These are phyloP conservation scores for Sarcophaga subvicina DNA, from an alignment of 2,888 invertebrate genomes.

Conservation along the genomic window DNA sequence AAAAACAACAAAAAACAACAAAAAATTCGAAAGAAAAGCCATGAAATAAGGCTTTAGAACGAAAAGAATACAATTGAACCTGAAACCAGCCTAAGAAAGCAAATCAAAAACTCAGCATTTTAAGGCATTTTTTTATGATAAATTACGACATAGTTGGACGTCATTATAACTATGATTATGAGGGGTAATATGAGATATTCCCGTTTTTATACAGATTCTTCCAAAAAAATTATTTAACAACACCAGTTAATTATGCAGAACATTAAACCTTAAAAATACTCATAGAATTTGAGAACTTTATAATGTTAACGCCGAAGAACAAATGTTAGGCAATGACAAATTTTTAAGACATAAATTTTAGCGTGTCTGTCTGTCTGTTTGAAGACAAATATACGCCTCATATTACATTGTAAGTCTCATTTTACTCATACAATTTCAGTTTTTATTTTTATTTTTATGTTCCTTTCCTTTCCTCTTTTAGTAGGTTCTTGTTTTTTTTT, in stretches of 20 bases:
- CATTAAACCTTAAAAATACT: conserved; percentile 35
- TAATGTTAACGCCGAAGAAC: not conserved
- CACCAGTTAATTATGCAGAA: conserved; percentile 62
- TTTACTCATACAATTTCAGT: conserved; percentile 20
- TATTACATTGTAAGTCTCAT: conserved; percentile 42
- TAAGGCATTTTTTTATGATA: not conserved
- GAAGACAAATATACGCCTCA: conserved; percentile 30
- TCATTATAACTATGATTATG: conserved; percentile 59
- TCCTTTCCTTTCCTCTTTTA: not conserved
- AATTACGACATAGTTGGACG: not conserved
- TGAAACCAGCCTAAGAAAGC: conserved; percentile 24
- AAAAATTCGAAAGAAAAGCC: not conserved
- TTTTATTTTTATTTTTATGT: conserved; percentile 34
- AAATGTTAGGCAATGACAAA: conserved; percentile 43
- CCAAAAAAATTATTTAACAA: conserved; percentile 45
- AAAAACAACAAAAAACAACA: not conserved
- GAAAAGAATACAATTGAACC: not conserved
- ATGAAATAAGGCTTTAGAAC: conserved; percentile 31
- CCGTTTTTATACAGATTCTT: conserved; percentile 4
- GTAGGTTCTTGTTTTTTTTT: not conserved
- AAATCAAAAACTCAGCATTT: not conserved
- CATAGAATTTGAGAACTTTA: not conserved
- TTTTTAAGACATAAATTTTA: conserved; percentile 10
- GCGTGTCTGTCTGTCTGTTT: not conserved
- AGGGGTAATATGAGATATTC: conserved; percentile 55